Evolutionary conservation across 2,888 invertebrate species (phyloP), one percentile per base, ranked within the genome.

Genomic region (Anoplius nigerrimus): DNA sequence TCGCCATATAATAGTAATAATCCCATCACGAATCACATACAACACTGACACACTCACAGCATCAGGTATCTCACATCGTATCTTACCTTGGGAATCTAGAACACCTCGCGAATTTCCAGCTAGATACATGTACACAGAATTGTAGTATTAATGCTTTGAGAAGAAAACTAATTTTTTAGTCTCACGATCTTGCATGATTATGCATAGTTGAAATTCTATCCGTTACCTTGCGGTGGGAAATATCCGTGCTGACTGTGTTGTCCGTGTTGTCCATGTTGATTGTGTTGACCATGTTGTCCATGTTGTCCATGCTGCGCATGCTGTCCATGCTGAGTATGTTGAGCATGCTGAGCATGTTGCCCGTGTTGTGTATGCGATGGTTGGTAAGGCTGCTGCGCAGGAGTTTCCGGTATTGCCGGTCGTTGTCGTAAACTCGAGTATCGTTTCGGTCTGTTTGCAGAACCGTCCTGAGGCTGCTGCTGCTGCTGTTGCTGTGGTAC

Each of bases 361-460:
- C 54, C 81, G 54, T 87, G 88, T 60, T 87, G 88, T 0, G 74
- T 72, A 53, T 84, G 85, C 59, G 83, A 84, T 27, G 85, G 79
- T 57, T 81, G 84, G 75, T 86, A 88, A 76, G 80, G 84, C 57
- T 83, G 85, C 60, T 85, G 86, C 0, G 81, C 71, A 15, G 83
- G 74, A 22, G 81, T 87, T 27, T 89, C 89, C 0, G 86, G 70
- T 46, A 89, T 85, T 8, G 84, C 73, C 53, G 90, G 89, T 62
- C 92, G 88, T 84, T 93, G 92, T 63, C 94, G 90, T 79, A 93
- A 90, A 66, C 92, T 92, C 2, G 94, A 94, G 85, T 94, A 94
- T 22, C 94, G 90, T 81, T 94, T 94, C 8, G 93, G 92, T 73
- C 92, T 89, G 66, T 88, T 90, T 42, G 86, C 88, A 62, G 89